These are phyloP conservation scores for cattle (Bos taurus) DNA, from an alignment of 2,113 vertebrate genomes.

Conservation along the genomic window ARS-UCD2.0 NC_037348.1:11003501-11004000, in stretches of 20 bases:
- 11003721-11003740: background rate
- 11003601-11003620: background rate
- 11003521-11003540: background rate
- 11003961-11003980: constrained; percentile 78
- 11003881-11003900: background rate
- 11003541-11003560: background rate
- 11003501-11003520: background rate
- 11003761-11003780: background rate
- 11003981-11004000: constrained; percentile 63
- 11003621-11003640: background rate
- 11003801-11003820: too few species aligned
- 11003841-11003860: accelerated
- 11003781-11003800: background rate
- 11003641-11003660: background rate
- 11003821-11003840: background rate
- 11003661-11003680: background rate
- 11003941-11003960: constrained; percentile 81
- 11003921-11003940: constrained; percentile 73
- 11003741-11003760: background rate
- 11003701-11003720: background rate
- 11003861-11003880: background rate
- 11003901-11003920: constrained; percentile 61
- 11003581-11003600: background rate
- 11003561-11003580: background rate
- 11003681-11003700: background rate